Percentiles rank a stretch among this genome's conserved stretches.
Evolutionary conservation across 1,140 invertebrate species (phyloP).

Genomic region (Acyrthosiphon pisum): DNA sequence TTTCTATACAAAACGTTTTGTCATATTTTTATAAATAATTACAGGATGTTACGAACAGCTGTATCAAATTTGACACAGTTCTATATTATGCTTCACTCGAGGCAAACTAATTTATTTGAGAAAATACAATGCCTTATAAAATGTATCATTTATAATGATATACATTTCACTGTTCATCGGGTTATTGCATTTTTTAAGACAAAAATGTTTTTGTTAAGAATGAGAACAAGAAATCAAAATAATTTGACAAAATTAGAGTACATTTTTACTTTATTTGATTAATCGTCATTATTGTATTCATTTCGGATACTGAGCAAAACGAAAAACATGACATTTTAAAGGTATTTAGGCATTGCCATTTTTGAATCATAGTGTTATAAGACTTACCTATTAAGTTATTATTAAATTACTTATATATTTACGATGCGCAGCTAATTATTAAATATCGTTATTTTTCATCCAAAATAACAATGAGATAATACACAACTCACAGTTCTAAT

Average conservation of each 20-base stretch:
- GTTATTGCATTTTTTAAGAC: background rate
- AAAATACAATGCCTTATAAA: background rate
- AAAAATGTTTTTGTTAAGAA: background rate
- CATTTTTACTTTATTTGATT: background rate
- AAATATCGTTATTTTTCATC: no score
- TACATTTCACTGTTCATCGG: background rate
- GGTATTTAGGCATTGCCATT: background rate
- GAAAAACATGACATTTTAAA: background rate
- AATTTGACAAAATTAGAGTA: background rate
- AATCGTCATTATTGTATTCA: background rate
- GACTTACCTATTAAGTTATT: no score
- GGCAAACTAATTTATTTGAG: background rate
- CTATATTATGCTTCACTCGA: background rate
- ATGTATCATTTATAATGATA: background rate
- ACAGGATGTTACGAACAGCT: constrained; percentile 18
- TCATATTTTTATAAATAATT: background rate
- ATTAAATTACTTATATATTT: no score
- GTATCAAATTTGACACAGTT: background rate
- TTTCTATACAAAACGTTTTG: background rate
- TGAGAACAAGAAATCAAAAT: background rate
- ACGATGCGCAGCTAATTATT: no score
- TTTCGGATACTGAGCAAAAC: background rate
- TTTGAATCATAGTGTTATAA: no score
- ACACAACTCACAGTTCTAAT: no score
- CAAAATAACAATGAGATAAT: no score